Conservation (phyloP, 1,140 invertebrate species). For the Doryteuthis pealeii region DNA sequence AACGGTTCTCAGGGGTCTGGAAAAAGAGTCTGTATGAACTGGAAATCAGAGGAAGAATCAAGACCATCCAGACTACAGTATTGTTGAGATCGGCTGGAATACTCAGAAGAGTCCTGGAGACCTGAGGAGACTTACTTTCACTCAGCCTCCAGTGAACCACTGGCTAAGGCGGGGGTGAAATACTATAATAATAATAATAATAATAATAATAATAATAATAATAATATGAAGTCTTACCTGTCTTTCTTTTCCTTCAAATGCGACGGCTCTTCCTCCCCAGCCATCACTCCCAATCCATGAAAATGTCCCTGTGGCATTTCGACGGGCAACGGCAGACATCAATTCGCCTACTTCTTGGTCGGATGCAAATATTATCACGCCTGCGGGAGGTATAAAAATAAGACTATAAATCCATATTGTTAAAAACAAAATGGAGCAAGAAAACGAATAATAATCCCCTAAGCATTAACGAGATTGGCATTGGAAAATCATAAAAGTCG, state of each 20-base stretch:
- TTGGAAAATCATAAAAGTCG: too few species aligned
- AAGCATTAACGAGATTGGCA: too few species aligned
- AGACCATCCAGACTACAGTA: too few species aligned
- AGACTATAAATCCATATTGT: background rate
- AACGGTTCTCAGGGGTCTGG: too few species aligned
- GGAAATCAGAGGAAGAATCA: too few species aligned
- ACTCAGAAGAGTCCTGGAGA: too few species aligned
- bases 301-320: slow-evolving; percentile 85
- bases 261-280: slow-evolving; percentile 66
- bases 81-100: too few species aligned
- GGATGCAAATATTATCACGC: slow-evolving; percentile 92
- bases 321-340: slow-evolving; percentile 84
- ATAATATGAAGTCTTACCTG: slow-evolving; percentile 62
- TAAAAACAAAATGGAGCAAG: background rate
- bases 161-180: too few species aligned
- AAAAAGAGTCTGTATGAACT: too few species aligned
- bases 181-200: too few species aligned
- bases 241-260: slow-evolving; percentile 83
- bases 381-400: slow-evolving; percentile 52
- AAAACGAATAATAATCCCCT: background rate
- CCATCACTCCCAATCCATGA: slow-evolving; percentile 95
- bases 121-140: too few species aligned
- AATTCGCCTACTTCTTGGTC: slow-evolving; percentile 94
- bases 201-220: background rate
- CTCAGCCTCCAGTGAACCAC: too few species aligned